Base-by-base conservation (phyloP, 2,113 vertebrate species). In the Macquaria australasica region DNA sequence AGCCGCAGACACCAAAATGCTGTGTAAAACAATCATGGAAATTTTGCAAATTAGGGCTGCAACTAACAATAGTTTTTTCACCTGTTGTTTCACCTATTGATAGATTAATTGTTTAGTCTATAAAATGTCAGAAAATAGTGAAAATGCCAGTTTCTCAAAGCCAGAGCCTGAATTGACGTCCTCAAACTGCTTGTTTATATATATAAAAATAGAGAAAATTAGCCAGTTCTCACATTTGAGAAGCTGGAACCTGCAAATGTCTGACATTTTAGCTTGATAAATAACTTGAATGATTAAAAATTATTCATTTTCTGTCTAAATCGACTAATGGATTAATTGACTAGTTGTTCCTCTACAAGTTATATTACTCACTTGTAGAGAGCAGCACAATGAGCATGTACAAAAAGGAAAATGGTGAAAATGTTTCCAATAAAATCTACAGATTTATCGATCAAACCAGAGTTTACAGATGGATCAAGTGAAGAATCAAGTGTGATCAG, bases 1-100 rank as follows among this genome's bases (percentile, higher is more conserved):
- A 77, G 0, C 71, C 62, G 6, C 83, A 84, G 64, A 50, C 70
- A 41, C 77, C 59, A 18, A 9, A 31, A 79, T 0, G 45, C 37
- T 21, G 78, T 62, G 28, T 34, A 31, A 20, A 23, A 64, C 15
- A 60, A 8, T 58, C 16, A 20, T 18, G 16, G 16, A 34, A 1
- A 62, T 9, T 34, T 31, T 31, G 58, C 59, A 37, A 34, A 48
- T 51, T 39, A 21, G 6, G 50, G 16, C 50, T 53, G 51, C 6
- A 53, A 53, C 7, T 21, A 41, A 39, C 18, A 21, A 37, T 18
- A 0, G 8, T 21, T 21, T 63, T 37, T 63, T 12, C 6, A n/a
- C 10, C 21, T 66, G 63, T 64, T 39, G 18, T 21, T 21, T 39
- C 11, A 11, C 39, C 39, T 60, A 63, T 5, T 25, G 23, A 68